Conservation (phyloP, 2,888 invertebrate genomes). For the Xestoiulus laeticollis region DNA sequence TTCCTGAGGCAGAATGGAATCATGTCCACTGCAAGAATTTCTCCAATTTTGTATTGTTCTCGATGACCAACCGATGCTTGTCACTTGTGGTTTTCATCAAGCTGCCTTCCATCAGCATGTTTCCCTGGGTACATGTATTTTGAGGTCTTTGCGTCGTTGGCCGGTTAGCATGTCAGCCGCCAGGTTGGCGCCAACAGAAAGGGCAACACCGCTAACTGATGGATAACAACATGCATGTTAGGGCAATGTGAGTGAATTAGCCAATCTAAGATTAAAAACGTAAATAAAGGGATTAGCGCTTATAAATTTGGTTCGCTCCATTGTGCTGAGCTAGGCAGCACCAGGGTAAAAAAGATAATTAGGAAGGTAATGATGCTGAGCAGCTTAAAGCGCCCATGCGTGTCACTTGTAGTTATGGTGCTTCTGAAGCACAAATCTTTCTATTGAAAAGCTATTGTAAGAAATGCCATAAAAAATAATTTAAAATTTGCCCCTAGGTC, state of each 20-base stretch:
- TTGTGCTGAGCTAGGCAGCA: conserved; percentile 5
- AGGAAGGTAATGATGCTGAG: conserved; percentile 34
- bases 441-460: conserved; percentile 15
- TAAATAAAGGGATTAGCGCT: conserved; percentile 3
- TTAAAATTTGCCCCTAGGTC: conserved; percentile 22
- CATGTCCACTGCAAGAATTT: too few species aligned
- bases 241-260: not conserved
- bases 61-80: too few species aligned
- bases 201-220: not conserved
- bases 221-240: not conserved
- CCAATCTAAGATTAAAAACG: conserved; percentile 33
- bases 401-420: not conserved
- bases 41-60: too few species aligned
- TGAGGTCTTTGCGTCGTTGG: not conserved
- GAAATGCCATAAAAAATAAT: conserved; percentile 15
- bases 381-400: not conserved
- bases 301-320: not conserved
- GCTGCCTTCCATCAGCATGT: too few species aligned
- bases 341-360: not conserved
- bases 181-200: not conserved
- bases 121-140: not conserved
- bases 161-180: not conserved
- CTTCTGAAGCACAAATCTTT: not conserved
- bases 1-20: too few species aligned
- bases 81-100: too few species aligned